These are phyloP conservation scores for Gobiocypris rarus DNA, from an alignment of 2,113 vertebrate genomes.

Conservation along the genomic window DNA sequence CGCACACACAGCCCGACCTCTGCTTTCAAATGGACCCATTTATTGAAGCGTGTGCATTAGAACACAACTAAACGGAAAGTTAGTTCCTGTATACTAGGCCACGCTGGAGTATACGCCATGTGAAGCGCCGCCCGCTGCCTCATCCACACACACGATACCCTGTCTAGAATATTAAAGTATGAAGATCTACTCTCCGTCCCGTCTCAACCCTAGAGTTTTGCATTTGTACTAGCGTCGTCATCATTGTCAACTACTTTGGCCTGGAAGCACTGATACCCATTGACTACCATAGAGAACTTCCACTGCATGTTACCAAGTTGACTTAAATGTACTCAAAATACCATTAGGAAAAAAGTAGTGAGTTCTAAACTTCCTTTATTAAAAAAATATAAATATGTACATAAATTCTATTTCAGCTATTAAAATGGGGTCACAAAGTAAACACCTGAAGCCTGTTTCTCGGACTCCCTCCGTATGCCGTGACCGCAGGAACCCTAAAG, in stretches of 20 bases:
- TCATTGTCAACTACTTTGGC: slow-evolving; percentile 59
- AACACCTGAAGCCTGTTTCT: slow-evolving; percentile 67
- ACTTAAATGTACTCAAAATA: slow-evolving; percentile 70
- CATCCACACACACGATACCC: slow-evolving; percentile 64
- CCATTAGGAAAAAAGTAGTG: slow-evolving; percentile 69
- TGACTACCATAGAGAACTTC: slow-evolving; percentile 63
- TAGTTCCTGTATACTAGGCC: slow-evolving; percentile 44
- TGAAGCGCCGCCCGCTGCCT: slow-evolving; percentile 55
- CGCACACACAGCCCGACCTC: neutral
- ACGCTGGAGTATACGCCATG: slow-evolving; percentile 49
- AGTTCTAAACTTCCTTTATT: slow-evolving; percentile 71
- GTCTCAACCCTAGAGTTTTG: slow-evolving; percentile 62
- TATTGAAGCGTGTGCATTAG: slow-evolving; percentile 57
- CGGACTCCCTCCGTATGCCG: slow-evolving; percentile 56
- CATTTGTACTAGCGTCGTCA: slow-evolving; percentile 60
- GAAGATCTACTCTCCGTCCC: slow-evolving; percentile 62
- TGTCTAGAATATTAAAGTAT: slow-evolving; percentile 65
- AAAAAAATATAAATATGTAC: slow-evolving; percentile 71
- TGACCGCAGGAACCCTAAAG: slow-evolving; percentile 49
- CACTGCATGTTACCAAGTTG: slow-evolving; percentile 62
- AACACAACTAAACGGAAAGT: slow-evolving; percentile 53
- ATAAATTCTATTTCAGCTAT: slow-evolving; percentile 71
- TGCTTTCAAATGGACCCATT: slow-evolving; percentile 60
- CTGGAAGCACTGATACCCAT: slow-evolving; percentile 68
- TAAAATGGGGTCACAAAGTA: slow-evolving; percentile 69